Conservation (phyloP, 2,888 invertebrate species). For the Orthosia incerta region DNA sequence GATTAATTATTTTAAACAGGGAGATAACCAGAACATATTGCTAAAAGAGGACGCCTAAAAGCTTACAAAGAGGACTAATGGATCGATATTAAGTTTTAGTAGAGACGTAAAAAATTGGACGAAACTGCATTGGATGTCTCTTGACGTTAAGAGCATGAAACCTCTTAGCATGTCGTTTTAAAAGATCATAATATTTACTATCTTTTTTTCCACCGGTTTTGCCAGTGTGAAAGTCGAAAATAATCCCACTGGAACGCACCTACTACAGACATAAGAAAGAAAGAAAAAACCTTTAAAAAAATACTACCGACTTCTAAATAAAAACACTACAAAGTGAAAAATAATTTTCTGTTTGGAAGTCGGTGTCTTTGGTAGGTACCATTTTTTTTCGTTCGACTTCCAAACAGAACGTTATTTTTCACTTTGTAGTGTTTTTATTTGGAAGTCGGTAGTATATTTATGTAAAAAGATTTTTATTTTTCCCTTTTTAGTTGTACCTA, state of each 20-base stretch:
- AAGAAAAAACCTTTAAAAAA: too few relatives aligned
- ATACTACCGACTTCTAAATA: too few relatives aligned
- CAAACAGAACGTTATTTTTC: too few relatives aligned
- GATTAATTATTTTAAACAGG: neutral
- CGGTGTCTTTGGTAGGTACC: too few relatives aligned
- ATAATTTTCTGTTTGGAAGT: too few relatives aligned
- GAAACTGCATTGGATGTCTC: neutral
- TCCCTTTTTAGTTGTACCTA: too few relatives aligned
- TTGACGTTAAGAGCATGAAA: neutral
- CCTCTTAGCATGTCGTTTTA: neutral
- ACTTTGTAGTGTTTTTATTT: too few relatives aligned
- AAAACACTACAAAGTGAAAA: too few relatives aligned
- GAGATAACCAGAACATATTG: neutral
- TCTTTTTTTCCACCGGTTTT: neutral
- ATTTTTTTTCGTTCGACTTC: too few relatives aligned
- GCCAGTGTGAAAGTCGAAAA: neutral
- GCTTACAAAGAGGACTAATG: neutral
- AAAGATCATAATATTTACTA: too few relatives aligned
- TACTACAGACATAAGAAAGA: neutral
- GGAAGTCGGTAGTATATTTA: too few relatives aligned
- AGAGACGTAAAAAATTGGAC: conserved; percentile 3
- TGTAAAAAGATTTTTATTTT: too few relatives aligned
- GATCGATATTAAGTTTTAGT: neutral
- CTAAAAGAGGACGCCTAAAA: neutral
- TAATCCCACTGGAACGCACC: neutral